Evolutionary conservation across 2,113 vertebrate species (phyloP).

Genomic region (Ellobius talpinus): DNA sequence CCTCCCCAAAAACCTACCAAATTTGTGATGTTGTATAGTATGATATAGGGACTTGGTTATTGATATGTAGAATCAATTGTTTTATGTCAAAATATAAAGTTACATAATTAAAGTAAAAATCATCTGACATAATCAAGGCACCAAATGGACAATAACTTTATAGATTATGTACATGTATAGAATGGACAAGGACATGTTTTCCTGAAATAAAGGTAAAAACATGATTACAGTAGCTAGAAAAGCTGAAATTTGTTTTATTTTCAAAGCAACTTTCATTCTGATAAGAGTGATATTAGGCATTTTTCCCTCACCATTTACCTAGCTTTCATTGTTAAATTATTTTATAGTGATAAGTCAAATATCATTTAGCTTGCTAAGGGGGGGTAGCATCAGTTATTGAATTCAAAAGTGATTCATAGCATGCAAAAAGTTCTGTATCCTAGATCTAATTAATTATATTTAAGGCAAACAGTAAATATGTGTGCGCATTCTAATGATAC

Average conservation of each 20-base stretch:
- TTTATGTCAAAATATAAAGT: conserved; percentile 56
- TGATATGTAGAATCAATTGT: conserved; percentile 34
- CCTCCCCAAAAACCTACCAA: not conserved
- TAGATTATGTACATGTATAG: not conserved
- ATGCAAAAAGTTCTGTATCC: conserved; percentile 33
- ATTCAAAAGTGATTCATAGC: conserved; percentile 73
- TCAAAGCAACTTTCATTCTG: conserved; percentile 76
- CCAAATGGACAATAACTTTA: not conserved
- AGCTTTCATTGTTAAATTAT: conserved; percentile 79
- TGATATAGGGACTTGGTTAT: not conserved
- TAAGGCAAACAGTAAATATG: conserved; percentile 61
- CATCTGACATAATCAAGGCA: not conserved
- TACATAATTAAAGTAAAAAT: conserved; percentile 42
- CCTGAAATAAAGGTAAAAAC: conserved; percentile 57
- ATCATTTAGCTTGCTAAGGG: conserved; percentile 71
- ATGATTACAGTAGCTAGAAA: not conserved
- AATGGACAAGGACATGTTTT: not conserved
- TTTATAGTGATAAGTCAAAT: conserved; percentile 76
- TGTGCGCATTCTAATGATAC: conserved; percentile 47
- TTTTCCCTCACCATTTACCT: conserved; percentile 72
- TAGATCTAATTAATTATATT: conserved; percentile 72
- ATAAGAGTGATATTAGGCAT: conserved; percentile 64
- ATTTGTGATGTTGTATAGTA: not conserved
- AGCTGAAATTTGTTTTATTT: conserved; percentile 71
- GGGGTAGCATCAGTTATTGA: conserved; percentile 58